A percentile compares a stretch with the other conserved stretches of the same genome.
Conservation (phyloP, 2,113 vertebrate species). For the Etia nguti region DNA sequence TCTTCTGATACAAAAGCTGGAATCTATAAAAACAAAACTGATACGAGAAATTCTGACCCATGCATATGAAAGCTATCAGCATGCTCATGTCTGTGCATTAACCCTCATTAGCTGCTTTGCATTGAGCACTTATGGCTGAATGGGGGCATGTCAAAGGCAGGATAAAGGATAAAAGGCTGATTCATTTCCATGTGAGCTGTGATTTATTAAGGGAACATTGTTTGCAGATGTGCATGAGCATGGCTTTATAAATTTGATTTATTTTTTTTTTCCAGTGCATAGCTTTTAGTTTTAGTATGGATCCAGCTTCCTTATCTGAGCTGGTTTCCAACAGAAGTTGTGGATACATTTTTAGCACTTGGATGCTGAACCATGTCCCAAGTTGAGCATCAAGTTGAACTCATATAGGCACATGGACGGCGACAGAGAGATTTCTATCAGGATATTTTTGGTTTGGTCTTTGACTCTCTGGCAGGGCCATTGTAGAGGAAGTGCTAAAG, state of each 20-base stretch:
- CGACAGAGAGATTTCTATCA: not conserved
- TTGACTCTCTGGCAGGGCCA: not conserved
- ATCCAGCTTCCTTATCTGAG: not conserved
- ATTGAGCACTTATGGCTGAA: not conserved
- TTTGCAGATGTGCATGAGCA: not conserved
- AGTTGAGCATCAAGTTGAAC: not conserved
- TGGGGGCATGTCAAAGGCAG: not conserved
- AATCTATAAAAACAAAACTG: not conserved
- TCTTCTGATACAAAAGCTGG: not conserved
- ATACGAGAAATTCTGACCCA: not conserved
- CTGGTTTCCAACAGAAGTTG: not conserved
- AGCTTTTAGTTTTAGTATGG: rapidly evolving
- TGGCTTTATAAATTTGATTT: not conserved
- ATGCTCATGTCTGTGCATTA: not conserved
- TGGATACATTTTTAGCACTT: not conserved
- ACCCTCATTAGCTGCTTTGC: not conserved
- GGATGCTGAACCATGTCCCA: not conserved
- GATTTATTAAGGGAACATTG: not conserved
- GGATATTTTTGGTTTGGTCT: not conserved
- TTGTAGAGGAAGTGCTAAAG: slow-evolving; percentile 28
- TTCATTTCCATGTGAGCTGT: not conserved
- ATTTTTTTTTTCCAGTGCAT: not conserved
- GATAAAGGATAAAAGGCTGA: not conserved
- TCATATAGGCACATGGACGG: not conserved
- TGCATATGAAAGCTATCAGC: not conserved